Conservation (phyloP, 2,113 vertebrate species). For the Salvelinus alpinus region DNA sequence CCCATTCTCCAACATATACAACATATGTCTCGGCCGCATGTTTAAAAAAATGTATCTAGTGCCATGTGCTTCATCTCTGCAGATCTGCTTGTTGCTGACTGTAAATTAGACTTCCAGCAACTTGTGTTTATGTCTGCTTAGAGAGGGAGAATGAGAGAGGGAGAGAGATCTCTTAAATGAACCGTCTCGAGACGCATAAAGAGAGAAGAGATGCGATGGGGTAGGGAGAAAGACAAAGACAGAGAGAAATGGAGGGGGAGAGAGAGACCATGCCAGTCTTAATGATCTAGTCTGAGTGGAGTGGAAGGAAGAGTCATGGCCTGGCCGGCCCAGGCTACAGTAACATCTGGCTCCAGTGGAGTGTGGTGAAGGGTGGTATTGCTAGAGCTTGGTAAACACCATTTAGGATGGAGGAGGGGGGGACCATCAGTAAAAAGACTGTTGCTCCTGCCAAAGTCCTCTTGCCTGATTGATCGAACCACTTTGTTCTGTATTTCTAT, state of each 20-base stretch:
- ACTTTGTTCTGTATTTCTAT: constrained; percentile 38
- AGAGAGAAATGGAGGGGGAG: not conserved
- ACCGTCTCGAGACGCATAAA: constrained; percentile 3
- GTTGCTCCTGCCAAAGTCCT: not conserved
- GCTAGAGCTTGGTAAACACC: constrained; percentile 49
- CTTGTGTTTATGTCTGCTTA: too few relatives aligned
- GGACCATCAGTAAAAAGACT: constrained; percentile 27
- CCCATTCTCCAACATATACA: not conserved
- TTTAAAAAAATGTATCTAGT: not conserved
- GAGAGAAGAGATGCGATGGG: constrained; percentile 22
- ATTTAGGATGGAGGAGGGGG: constrained; percentile 45
- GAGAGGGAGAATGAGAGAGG: not conserved
- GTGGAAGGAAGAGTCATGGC: constrained; percentile 21
- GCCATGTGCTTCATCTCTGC: constrained; percentile 9
- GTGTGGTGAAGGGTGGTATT: constrained; percentile 56
- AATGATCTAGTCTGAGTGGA: constrained; percentile 4
- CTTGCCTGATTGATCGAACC: constrained; percentile 52
- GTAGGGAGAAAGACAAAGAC: constrained; percentile 20
- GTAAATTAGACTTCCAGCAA: not conserved
- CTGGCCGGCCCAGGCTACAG: not conserved
- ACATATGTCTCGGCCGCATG: too few relatives aligned
- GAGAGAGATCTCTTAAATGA: constrained; percentile 4
- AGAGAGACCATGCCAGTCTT: too few relatives aligned
- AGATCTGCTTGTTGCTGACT: constrained; percentile 24
- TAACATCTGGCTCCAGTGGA: constrained; percentile 44